A percentile compares a stretch with the other conserved stretches of the same genome.
These are phyloP conservation scores for Ptyas mucosa DNA, from an alignment of 2,113 vertebrate species.

Conservation along the genomic window DNA sequence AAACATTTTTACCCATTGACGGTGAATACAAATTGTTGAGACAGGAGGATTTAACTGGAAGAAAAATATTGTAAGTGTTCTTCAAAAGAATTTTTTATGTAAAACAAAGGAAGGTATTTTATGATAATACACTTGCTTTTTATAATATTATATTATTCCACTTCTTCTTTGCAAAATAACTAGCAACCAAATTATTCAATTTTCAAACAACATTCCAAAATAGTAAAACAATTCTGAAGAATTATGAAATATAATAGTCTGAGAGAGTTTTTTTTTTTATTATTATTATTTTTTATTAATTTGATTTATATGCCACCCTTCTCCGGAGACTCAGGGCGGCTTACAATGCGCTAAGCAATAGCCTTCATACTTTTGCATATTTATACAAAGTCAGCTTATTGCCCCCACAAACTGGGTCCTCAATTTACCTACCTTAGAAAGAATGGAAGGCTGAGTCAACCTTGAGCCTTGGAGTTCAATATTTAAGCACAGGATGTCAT, in stretches of 20 bases:
- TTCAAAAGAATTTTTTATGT: not conserved
- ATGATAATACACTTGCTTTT: not conserved
- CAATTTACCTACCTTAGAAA: no score
- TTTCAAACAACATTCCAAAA: not conserved
- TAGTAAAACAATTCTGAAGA: not conserved
- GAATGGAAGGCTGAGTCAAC: no score
- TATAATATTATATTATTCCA: not conserved
- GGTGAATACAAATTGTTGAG: not conserved
- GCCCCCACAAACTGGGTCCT: no score
- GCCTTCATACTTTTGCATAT: no score
- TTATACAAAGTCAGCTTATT: no score
- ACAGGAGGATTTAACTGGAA: not conserved
- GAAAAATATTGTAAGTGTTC: not conserved
- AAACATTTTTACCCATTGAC: not conserved
- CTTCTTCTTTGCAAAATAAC: not conserved
- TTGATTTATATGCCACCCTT: no score
- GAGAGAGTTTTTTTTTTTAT: no score
- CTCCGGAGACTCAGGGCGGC: no score
- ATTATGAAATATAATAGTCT: not conserved
- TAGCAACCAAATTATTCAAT: not conserved
- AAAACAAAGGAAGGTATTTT: not conserved
- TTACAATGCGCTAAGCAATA: no score
- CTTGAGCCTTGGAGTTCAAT: no score
- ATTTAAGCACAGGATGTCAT: not conserved
- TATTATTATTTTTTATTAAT: no score